These are phyloP conservation scores for Chymomyza costata DNA, from an alignment of 1,140 invertebrate genomes.

Conservation along the genomic window DNA sequence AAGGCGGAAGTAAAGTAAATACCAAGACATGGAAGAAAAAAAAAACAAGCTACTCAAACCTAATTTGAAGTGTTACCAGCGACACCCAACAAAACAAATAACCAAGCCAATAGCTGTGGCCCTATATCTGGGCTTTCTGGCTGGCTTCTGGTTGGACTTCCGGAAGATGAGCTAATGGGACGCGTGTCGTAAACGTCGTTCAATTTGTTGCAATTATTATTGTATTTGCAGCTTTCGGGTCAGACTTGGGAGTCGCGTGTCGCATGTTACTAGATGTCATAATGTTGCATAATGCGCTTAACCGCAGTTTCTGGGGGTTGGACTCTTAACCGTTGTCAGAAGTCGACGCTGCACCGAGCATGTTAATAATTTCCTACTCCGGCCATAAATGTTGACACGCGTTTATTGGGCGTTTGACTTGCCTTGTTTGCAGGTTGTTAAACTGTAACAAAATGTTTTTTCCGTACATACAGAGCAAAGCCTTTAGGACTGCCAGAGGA, in stretches of 20 bases:
- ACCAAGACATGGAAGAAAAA: constrained; percentile 1
- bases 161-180: constrained; percentile 56
- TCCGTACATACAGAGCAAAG: neutral
- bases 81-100: constrained; percentile 25
- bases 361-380: constrained; percentile 42
- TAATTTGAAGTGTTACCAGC: neutral
- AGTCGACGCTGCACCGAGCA: too few relatives aligned
- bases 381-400: constrained; percentile 47
- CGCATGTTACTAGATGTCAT: constrained; percentile 44
- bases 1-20: constrained; percentile 30
- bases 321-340: neutral
- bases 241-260: constrained; percentile 36
- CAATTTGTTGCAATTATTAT: constrained; percentile 70
- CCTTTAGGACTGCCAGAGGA: neutral
- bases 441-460: constrained; percentile 1
- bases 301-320: constrained; percentile 31
- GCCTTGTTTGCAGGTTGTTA: constrained; percentile 40
- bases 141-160: neutral
- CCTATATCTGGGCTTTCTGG: too few relatives aligned
- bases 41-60: neutral
- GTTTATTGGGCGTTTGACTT: constrained; percentile 39
- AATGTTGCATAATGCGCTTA: constrained; percentile 65
- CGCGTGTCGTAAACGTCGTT: constrained; percentile 56
- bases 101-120: neutral
- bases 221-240: constrained; percentile 38